phyloP scores from a whole-genome alignment of 2,888 invertebrate species.

The Peribatodes rhomboidaria region DNA sequence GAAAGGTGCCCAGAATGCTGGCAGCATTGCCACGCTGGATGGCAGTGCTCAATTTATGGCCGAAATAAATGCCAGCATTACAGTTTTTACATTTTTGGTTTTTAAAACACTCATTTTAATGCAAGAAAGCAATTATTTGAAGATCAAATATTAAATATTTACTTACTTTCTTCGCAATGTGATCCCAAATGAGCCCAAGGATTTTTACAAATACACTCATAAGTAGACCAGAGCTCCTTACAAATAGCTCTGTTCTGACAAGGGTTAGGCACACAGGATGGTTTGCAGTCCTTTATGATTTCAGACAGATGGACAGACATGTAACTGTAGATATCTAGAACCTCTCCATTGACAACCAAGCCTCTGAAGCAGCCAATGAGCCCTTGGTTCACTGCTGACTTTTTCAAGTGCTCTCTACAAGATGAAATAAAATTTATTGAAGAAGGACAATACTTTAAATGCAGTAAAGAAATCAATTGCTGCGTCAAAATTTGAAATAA shows the following conservation, averaged over 20 bases:
- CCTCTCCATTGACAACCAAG: constrained; percentile 95
- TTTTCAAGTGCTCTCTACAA: constrained; percentile 91
- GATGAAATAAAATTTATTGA: too few relatives aligned
- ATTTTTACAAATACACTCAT: constrained; percentile 96
- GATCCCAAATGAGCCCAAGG: constrained; percentile 96
- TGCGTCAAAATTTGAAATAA: neutral
- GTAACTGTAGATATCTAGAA: constrained; percentile 96
- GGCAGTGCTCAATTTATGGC: too few relatives aligned
- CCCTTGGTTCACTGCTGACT: constrained; percentile 94
- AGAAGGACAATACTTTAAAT: too few relatives aligned
- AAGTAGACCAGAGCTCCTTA: constrained; percentile 96
- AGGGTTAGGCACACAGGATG: constrained; percentile 97
- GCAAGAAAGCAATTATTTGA: too few relatives aligned
- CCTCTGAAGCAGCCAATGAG: constrained; percentile 98
- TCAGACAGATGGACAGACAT: constrained; percentile 97
- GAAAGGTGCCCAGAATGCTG: too few relatives aligned
- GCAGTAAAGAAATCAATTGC: too few relatives aligned
- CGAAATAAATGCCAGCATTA: too few relatives aligned
- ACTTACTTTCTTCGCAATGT: constrained; percentile 96
- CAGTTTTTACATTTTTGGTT: too few relatives aligned
- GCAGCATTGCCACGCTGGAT: too few relatives aligned
- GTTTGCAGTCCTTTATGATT: constrained; percentile 97
- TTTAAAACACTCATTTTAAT: too few relatives aligned
- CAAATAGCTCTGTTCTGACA: constrained; percentile 96
- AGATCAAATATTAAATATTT: neutral